These are phyloP conservation scores for Amphiprion ocellaris DNA, from an alignment of 2,113 vertebrate genomes.

Conservation along the genomic window DNA sequence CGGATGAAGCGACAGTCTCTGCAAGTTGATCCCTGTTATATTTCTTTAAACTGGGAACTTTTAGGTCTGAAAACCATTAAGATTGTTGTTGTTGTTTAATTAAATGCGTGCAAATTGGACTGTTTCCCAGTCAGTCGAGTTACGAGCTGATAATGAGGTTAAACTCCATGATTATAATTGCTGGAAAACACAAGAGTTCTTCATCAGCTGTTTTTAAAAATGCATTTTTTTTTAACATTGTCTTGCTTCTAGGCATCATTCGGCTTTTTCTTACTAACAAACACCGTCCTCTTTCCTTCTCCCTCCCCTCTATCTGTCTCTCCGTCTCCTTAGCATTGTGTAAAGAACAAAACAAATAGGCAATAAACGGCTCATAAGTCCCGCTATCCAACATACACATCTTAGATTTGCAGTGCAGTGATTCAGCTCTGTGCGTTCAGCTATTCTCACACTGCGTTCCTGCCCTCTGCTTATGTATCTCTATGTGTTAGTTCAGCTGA, in stretches of 20 bases:
- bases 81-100: conserved; percentile 1
- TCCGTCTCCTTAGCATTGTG: conserved; percentile 5
- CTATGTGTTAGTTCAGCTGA: conserved; percentile 14
- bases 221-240: background rate
- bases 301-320: background rate
- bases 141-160: conserved; percentile 24
- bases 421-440: background rate
- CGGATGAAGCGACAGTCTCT: background rate
- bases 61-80: background rate
- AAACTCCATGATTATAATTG: conserved; percentile 10
- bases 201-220: background rate
- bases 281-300: background rate
- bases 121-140: background rate
- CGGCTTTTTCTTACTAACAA: background rate
- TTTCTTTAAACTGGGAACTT: background rate
- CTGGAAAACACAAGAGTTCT: background rate
- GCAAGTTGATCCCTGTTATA: background rate
- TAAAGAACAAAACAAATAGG: conserved; percentile 46
- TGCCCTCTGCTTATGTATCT: background rate
- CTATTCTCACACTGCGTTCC: background rate
- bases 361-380: conserved; percentile 41
- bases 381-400: background rate
- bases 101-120: conserved; percentile 13
- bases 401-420: background rate
- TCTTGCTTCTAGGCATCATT: background rate